Evolutionary conservation across 2,113 vertebrate species (phyloP), one percentile per base, ranked within the genome.

Genomic region (Ciconia stormi): DNA sequence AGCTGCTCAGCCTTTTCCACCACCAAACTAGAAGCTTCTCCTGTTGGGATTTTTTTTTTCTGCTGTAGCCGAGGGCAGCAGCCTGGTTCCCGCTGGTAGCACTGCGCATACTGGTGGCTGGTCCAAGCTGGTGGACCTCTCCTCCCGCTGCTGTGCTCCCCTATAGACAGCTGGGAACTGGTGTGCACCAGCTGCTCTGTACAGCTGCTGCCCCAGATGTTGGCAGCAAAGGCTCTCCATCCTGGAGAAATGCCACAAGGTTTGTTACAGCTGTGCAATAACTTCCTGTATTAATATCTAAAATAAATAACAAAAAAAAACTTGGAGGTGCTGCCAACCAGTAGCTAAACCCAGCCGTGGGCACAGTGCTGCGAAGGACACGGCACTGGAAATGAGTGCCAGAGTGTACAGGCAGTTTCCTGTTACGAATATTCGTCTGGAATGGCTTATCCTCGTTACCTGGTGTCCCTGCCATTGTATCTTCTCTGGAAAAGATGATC

Each of bases 131-230:
- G 17, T 34, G 53, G 38, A 55, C 56, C 42, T 90, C 61, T 58
- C 13, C 30, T 52, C 13, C 71, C 2, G 2, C 46, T 63, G 32
- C 56, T 1, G 1, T 34, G 10, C 25, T 72, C 30, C 69, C 61
- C n/a, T 74, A 2, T 10, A 47, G 62, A 23, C 62, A 88, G 46
- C 86, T 94, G 87, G 79, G 82, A 73, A 32, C 85, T 84, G 92
- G 9, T 90, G 62, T 66, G 46, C 29, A 52, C 50, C 80, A 94
- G 85, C 79, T 93, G 88, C 61, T 93, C 56, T 1, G 1, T 67
- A 36, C 59, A 92, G 76, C 72, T 96, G 78, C 52, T 96, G 69
- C 42, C 66, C 95, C 87, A 88, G 82, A 94, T 80, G 70, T 61
- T 93, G 77, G 50, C 88, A 90, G 61, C 56, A 66, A 65, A 73